These are phyloP conservation scores for Drosophila mimica DNA, from an alignment of 2,888 invertebrate species.

Conservation along the genomic window DNA sequence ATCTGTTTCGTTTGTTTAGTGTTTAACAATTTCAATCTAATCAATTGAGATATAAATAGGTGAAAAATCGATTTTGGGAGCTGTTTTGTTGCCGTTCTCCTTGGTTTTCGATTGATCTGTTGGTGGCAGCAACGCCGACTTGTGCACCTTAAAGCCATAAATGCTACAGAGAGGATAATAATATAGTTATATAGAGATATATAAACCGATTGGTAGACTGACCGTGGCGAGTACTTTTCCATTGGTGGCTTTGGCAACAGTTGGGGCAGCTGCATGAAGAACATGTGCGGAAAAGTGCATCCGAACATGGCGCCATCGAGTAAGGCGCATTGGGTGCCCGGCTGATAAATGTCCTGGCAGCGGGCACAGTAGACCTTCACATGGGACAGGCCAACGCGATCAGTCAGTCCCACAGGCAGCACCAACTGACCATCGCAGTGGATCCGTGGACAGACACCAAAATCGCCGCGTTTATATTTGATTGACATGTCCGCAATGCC, in stretches of 20 bases:
- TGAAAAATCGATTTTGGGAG: background rate
- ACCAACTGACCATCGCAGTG: constrained; percentile 41
- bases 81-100: background rate
- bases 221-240: constrained; percentile 56
- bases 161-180: constrained; percentile 26
- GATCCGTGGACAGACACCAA: constrained; percentile 57
- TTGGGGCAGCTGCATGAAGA: constrained; percentile 59
- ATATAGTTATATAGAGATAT: background rate
- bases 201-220: constrained; percentile 2
- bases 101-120: background rate
- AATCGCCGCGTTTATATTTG: constrained; percentile 55
- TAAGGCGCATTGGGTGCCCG: constrained; percentile 16
- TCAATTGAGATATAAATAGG: background rate
- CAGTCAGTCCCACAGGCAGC: constrained; percentile 55
- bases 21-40: background rate
- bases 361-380: constrained; percentile 58
- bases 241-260: constrained; percentile 38
- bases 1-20: background rate
- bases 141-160: constrained; percentile 51
- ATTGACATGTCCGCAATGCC: constrained; percentile 48
- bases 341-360: constrained; percentile 50
- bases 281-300: constrained; percentile 58
- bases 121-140: constrained; percentile 27
- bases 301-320: constrained; percentile 66
- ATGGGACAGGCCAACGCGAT: constrained; percentile 5